Evolutionary conservation across 2,797 vertebrate genomes (phyloP).

Genomic region (Perdix hodgsoniae): DNA sequence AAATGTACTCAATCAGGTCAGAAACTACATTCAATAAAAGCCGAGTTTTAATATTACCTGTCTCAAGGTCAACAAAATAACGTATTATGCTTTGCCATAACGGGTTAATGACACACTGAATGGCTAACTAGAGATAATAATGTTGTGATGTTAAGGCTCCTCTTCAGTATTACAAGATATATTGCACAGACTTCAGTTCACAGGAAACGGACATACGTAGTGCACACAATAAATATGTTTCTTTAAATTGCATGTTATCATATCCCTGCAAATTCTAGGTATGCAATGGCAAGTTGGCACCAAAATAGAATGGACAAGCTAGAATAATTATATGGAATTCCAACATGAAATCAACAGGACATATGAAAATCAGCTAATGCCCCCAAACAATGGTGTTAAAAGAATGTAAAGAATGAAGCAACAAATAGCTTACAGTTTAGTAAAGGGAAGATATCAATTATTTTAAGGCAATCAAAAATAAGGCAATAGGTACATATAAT

Average conservation of each 20-base stretch:
- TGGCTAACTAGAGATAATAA: conserved; percentile 13
- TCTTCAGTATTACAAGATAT: conserved; percentile 4
- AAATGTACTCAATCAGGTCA: background rate
- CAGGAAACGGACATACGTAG: conserved; percentile 1
- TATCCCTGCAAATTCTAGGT: background rate
- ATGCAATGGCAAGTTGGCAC: background rate
- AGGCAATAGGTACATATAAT: background rate
- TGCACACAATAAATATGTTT: background rate
- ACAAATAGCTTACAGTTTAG: background rate
- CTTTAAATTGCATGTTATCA: background rate
- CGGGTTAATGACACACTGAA: background rate
- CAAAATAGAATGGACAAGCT: background rate
- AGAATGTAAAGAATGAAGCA: fast-evolving
- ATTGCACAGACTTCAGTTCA: conserved; percentile 11
- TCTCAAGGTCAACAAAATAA: background rate
- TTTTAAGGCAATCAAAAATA: background rate
- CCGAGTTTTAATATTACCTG: background rate
- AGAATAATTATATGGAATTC: background rate
- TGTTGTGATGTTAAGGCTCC: background rate
- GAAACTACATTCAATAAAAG: background rate
- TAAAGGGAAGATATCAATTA: background rate
- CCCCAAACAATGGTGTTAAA: background rate
- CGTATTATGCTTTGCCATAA: background rate
- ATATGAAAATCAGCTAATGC: background rate
- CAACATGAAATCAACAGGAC: background rate